Evolutionary conservation across 2,888 invertebrate genomes (phyloP).

Genomic region (Suillia variegata): DNA sequence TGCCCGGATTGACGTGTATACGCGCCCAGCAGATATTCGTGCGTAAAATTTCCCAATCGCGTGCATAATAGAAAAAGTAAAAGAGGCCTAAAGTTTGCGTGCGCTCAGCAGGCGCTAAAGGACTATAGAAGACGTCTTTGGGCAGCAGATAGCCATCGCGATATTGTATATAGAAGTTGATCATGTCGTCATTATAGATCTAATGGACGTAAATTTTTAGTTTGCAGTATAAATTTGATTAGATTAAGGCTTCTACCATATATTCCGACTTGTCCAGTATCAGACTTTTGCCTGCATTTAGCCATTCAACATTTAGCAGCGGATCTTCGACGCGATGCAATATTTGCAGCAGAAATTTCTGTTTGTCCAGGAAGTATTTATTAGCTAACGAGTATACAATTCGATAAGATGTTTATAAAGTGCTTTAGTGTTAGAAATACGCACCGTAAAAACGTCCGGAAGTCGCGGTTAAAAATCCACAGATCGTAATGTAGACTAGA

Average conservation of each 20-base stretch:
- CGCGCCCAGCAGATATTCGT: slow-evolving; percentile 68
- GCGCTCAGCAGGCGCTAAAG: slow-evolving; percentile 21
- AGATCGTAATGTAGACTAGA: too few species aligned
- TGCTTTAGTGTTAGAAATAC: too few species aligned
- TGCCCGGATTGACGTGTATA: slow-evolving; percentile 71
- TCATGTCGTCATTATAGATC: slow-evolving; percentile 33
- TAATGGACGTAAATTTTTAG: background rate
- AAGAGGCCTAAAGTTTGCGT: slow-evolving; percentile 58
- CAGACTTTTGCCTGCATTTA: slow-evolving; percentile 28
- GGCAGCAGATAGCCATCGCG: slow-evolving; percentile 21
- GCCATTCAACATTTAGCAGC: slow-evolving; percentile 31
- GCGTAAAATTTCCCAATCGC: slow-evolving; percentile 68
- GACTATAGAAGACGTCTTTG: slow-evolving; percentile 22
- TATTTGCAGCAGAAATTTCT: slow-evolving; percentile 37
- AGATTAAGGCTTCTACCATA: slow-evolving; percentile 25
- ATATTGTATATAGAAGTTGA: slow-evolving; percentile 20
- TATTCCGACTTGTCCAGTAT: slow-evolving; percentile 34
- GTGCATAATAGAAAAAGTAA: slow-evolving; percentile 66
- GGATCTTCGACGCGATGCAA: slow-evolving; percentile 37
- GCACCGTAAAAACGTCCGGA: too few species aligned
- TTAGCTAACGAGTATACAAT: slow-evolving; percentile 26
- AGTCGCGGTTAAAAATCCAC: too few species aligned
- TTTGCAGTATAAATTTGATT: background rate
- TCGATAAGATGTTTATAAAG: too few species aligned
- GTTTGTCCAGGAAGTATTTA: slow-evolving; percentile 38